phyloP scores from a whole-genome alignment of 1,140 invertebrate genomes.

The Polyergus mexicanus region DNA sequence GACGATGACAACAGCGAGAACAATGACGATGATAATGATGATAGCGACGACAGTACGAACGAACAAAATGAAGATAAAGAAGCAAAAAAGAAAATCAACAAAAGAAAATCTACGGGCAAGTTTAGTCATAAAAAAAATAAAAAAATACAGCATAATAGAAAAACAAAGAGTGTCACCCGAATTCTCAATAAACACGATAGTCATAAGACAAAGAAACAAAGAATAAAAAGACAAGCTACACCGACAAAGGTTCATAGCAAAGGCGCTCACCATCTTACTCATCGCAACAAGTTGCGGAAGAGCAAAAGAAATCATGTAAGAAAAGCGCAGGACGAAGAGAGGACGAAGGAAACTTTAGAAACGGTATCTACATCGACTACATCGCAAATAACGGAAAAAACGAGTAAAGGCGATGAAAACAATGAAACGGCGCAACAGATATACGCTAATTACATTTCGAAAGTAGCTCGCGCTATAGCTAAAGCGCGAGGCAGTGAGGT shows the following conservation, averaged over 20 bases:
- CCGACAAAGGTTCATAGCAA: neutral
- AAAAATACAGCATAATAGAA: neutral
- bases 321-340: neutral
- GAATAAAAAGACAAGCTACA: neutral
- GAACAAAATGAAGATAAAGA: neutral
- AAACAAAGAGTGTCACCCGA: neutral
- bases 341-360: neutral
- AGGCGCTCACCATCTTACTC: neutral
- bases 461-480: conserved; percentile 37
- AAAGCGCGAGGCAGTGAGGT: conserved; percentile 33
- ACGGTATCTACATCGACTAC: neutral
- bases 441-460: conserved; percentile 26
- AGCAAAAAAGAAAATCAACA: neutral
- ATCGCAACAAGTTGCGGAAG: neutral
- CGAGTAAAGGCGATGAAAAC: neutral
- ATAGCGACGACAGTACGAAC: neutral
- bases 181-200: neutral
- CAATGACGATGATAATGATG: neutral
- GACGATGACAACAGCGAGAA: neutral
- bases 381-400: neutral
- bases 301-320: neutral
- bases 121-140: neutral
- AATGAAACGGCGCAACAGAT: neutral
- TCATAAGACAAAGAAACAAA: conserved; percentile 1
- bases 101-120: neutral